phyloP scores from a whole-genome alignment of 2,888 invertebrate genomes.

The Coenonympha glycerion region DNA sequence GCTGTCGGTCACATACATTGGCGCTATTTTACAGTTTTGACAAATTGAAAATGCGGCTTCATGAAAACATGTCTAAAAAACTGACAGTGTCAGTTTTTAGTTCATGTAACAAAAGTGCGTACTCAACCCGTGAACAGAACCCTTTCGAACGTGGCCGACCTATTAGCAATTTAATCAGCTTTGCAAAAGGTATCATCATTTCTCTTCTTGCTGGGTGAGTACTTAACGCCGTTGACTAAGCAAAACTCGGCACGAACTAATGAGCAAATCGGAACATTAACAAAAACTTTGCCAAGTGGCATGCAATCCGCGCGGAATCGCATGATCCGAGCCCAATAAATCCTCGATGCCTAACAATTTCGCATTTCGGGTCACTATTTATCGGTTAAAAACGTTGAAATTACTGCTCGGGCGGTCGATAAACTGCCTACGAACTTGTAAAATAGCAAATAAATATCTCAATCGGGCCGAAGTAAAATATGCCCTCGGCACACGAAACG shows the following conservation, averaged over 20 bases:
- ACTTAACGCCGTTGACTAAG: no score
- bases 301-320: slow-evolving; percentile 33
- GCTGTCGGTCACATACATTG: no score
- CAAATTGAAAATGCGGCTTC: no score
- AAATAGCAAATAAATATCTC: slow-evolving; percentile 65
- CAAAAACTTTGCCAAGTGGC: slow-evolving; percentile 31
- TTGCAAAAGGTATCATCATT: no score
- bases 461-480: slow-evolving; percentile 51
- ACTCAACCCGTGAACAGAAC: no score
- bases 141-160: no score
- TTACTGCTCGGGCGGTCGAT: slow-evolving; percentile 37
- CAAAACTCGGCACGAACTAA: slow-evolving; percentile 32
- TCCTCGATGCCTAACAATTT: slow-evolving; percentile 48
- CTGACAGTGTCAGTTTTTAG: no score
- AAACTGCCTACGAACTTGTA: slow-evolving; percentile 54
- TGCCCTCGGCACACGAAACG: slow-evolving; percentile 48
- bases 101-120: no score
- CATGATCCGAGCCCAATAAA: slow-evolving; percentile 43
- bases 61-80: no score
- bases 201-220: no score
- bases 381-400: slow-evolving; percentile 44
- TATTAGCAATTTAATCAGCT: no score
- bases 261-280: slow-evolving; percentile 33
- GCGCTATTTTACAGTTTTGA: no score
- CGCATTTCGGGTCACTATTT: slow-evolving; percentile 41